Conservation (phyloP, 2,113 vertebrate species). For the Oxygymnocypris stewartii region DNA sequence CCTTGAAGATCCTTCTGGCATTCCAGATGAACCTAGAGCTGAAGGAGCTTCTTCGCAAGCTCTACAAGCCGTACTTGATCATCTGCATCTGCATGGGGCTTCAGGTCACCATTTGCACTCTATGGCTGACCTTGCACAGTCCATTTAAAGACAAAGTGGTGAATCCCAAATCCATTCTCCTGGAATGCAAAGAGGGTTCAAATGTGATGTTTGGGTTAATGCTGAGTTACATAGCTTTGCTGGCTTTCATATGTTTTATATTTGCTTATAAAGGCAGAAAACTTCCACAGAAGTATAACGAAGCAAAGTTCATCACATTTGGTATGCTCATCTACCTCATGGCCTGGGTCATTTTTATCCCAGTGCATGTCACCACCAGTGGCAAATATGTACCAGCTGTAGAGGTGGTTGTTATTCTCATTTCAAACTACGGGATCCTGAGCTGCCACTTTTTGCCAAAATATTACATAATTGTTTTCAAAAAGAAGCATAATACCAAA, state of each 20-base stretch:
- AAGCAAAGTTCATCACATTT: conserved; percentile 90
- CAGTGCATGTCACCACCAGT: conserved; percentile 79
- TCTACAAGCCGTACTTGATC: conserved; percentile 76
- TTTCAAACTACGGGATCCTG: conserved; percentile 86
- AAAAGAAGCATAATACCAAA: conserved; percentile 84
- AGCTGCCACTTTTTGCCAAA: conserved; percentile 88
- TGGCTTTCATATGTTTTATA: conserved; percentile 83
- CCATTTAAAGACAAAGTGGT: conserved; percentile 68
- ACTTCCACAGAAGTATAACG: conserved; percentile 86
- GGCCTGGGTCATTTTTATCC: conserved; percentile 87
- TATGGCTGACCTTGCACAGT: conserved; percentile 79
- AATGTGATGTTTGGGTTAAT: conserved; percentile 79
- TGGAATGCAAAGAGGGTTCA: conserved; percentile 83
- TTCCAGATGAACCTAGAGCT: conserved; percentile 84
- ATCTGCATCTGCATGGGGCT: conserved; percentile 74
- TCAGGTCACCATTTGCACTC: conserved; percentile 76
- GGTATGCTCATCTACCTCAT: conserved; percentile 91
- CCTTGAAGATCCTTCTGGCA: conserved; percentile 86
- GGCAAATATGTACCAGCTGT: conserved; percentile 85
- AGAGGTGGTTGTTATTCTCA: conserved; percentile 87
- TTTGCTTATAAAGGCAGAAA: conserved; percentile 88
- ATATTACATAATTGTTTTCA: conserved; percentile 85
- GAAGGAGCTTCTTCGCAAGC: conserved; percentile 71
- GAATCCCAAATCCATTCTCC: conserved; percentile 70
- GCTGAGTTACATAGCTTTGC: conserved; percentile 80